Conservation (phyloP, 2,113 vertebrate species). For the Clarias gariepinus region DNA sequence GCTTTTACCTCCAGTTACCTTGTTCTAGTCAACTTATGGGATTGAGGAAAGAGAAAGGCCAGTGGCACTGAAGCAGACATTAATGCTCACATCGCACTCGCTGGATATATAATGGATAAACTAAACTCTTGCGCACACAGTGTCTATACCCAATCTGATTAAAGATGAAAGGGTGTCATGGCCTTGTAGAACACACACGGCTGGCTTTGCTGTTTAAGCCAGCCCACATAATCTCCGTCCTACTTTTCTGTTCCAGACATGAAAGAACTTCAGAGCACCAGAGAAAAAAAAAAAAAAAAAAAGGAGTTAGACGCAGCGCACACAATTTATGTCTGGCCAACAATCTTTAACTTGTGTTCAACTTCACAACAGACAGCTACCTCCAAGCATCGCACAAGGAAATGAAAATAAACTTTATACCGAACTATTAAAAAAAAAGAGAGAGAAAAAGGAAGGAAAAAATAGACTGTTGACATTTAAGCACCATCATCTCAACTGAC, state of each 20-base stretch:
- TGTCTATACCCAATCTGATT: neutral
- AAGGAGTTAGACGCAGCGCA: neutral
- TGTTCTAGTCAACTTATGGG: neutral
- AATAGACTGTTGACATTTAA: neutral
- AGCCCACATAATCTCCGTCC: neutral
- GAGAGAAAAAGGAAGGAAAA: no score
- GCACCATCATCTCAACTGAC: neutral
- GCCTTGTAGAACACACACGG: neutral
- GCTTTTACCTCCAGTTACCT: neutral
- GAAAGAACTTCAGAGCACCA: conserved; percentile 5
- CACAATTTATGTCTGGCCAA: neutral
- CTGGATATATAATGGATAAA: neutral
- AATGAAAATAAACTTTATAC: neutral
- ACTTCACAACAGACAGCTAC: neutral
- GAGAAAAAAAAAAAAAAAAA: neutral
- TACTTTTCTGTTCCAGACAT: conserved; percentile 18
- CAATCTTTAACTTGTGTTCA: neutral
- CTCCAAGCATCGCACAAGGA: neutral
- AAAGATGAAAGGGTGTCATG: neutral
- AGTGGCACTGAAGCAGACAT: neutral
- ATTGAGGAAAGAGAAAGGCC: neutral
- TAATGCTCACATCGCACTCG: neutral
- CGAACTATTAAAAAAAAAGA: neutral
- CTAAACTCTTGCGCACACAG: neutral
- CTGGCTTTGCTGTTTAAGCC: neutral